Base-by-base conservation (phyloP, 1,140 invertebrate genomes). In the Heliconius hermathena region DNA sequence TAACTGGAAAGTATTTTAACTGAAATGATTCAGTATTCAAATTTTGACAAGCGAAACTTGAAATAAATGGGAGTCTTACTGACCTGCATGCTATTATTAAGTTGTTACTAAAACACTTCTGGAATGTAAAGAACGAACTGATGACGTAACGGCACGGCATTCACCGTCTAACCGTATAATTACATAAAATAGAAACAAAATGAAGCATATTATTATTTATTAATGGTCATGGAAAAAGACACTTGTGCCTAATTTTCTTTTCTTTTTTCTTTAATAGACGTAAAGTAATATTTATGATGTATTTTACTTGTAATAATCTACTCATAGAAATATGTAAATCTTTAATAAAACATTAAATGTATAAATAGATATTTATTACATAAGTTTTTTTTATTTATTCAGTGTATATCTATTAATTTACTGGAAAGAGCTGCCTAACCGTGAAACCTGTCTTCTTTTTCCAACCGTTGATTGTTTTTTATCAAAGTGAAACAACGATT, bases 111-210 rank as follows among this genome's bases (percentile, higher is more conserved):
- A 83, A 85, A 52, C 75, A 79, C 78, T 80, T 78, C 80, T 49
- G 80, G 79, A 81, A 83, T 90, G 85, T 90, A 84, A 89, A 90
- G 89, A 90, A 86, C 81, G 88, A 90, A 89, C 88, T 88, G 88
- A 87, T 88, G 86, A 88, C 81, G 41, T 77, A 78, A 52, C 49
- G 80, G 54, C 72, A 82, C 54, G 70, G 72, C 60, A 82, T n/a
- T 77, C n/a, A 16, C 26, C 22, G 26, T 66, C 29, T 74, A 74
- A 20, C 49, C 52, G 22, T 76, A 71, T 76, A 81, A 79, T 79
- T 79, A 77, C 38, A 36, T 60, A 11, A 66, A 29, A 66, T 16
- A 66, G 22, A 74, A 22, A 41, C 60, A 57, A 49, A 72, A 52
- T 73, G 66, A 66, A 82, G 72, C 54, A 78, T 29, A 49, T 72